Evolutionary conservation across 2,113 vertebrate species (phyloP), one percentile per base, ranked within the genome.

Genomic region (Illadopsis cleaveri): DNA sequence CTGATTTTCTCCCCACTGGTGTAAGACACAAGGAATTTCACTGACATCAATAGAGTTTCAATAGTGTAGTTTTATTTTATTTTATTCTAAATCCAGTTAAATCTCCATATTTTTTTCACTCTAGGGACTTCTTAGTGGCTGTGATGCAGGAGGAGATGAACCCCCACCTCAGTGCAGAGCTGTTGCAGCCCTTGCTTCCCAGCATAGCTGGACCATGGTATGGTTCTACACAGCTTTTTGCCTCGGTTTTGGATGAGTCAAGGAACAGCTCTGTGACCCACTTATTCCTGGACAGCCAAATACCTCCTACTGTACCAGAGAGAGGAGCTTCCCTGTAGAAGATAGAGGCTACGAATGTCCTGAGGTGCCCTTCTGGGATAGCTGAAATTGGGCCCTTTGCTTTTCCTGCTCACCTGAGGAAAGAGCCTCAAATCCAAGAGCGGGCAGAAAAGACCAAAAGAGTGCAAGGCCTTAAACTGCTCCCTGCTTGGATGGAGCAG

Each of bases 21-120:
- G 65, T 94, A 86, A 96, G 92, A 88, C 82, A 68, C 3, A 8
- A 89, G 65, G 86, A 94, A 95, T 94, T 87, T 85, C 73, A 75
- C 64, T 83, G 53, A 66, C 58, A 83, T 82, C 57, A 75, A 81
- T 45, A 60, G 40, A 77, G 51, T 64, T 91, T 75, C 68, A 81
- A 27, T 50, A 23, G 11, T 75, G 56, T 83, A 23, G 24, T 33
- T 89, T 78, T 90, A 48, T 83, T 83, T 53, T 54, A 50, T 27
- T 89, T 93, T 80, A 48, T 77, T 94, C 83, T 82, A 80, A 70
- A 83, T 66, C 68, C 2, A 4, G n/a, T 68, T 62, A 62, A 22
- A 58, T 70, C 28, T 93, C 60, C 3, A 0, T 42, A 3, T 69
- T 51, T 57, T 70, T 65, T 82, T 69, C 66, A 62, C 38, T 44